Base-by-base conservation (phyloP, 2,888 invertebrate genomes). In the Ashinkailepas kermadecensis region DNA sequence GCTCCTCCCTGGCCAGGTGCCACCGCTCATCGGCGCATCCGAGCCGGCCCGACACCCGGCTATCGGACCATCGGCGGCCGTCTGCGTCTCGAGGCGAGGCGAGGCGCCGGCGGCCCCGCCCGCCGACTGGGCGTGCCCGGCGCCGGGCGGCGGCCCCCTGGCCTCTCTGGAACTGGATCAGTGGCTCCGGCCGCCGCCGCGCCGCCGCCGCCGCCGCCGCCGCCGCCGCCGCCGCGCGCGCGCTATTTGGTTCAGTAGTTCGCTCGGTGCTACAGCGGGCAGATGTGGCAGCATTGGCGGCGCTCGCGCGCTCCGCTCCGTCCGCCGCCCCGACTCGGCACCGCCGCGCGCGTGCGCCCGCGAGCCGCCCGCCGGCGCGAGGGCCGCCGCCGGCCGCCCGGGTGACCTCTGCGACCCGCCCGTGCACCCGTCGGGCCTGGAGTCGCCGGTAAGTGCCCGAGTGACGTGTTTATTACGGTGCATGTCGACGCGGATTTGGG, bases 161-260 rank as follows among this genome's bases (percentile, higher is more conserved):
- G 39, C 39, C 39, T 39, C 39, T 39, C 56, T 13, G 74, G 56
- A 74, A 74, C 74, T 74, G 74, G 74, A 74, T 18, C 74, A 39
- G 39, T 18, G 70, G 23, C 23, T 10, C 70, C 15, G 70, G 10
- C 70, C 70, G 39, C 12, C 23, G 56, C 39, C 74, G 25, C 25
- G 74, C 74, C 23, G 74, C 74, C 74, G 54, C 10, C 74, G 74
- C 74, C 74, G 74, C 15, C 23, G 56, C 39, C 74, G 25, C 39
- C 25, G 74, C 74, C 23, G 74, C 74, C 74, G 54, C 10, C 74
- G 74, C 74, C 74, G 74, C 15, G 64, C 64, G 39, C 39, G 39
- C 64, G n/a, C 74, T 74, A 74, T 74, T 56, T 74, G 74, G 74
- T 74, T 74, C 74, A 74, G 74, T 74, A 74, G 74, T 74, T 54